A percentile compares a stretch with the other conserved stretches of the same genome.
These are phyloP conservation scores for Drosophila colorata DNA, from an alignment of 2,888 invertebrate genomes.

Conservation along the genomic window DNA sequence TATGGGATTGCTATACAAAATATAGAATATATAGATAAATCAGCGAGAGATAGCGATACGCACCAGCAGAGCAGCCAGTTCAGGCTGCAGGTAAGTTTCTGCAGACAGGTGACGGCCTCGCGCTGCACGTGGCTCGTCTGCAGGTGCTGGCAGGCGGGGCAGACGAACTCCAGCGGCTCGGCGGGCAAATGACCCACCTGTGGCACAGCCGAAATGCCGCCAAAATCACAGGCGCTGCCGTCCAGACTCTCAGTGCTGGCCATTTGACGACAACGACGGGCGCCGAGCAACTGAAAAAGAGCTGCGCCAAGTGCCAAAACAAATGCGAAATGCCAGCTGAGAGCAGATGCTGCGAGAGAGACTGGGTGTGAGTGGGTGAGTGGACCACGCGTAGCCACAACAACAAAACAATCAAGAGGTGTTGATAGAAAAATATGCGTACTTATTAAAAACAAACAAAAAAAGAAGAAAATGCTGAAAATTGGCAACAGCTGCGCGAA, in stretches of 20 bases:
- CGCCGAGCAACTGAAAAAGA: constrained; percentile 56
- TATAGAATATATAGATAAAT: background rate
- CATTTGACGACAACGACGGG: constrained; percentile 57
- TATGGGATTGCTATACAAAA: constrained; percentile 72
- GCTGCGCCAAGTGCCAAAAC: too few species aligned
- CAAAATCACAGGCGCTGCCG: constrained; percentile 57
- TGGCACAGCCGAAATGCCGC: constrained; percentile 66
- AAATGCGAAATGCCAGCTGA: background rate
- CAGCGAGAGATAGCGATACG: constrained; percentile 11
- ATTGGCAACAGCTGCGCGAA: constrained; percentile 63
- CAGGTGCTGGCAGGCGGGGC: constrained; percentile 75
- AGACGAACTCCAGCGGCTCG: constrained; percentile 71
- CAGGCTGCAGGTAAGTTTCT: constrained; percentile 66
- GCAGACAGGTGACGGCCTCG: constrained; percentile 73
- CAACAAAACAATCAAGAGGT: constrained; percentile 18
- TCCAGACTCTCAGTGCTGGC: constrained; percentile 71
- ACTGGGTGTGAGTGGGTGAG: background rate
- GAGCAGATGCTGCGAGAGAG: background rate
- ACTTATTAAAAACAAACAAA: constrained; percentile 26
- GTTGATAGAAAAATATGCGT: constrained; percentile 47
- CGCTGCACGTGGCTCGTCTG: constrained; percentile 60
- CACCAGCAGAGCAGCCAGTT: constrained; percentile 82
- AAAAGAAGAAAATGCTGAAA: constrained; percentile 31
- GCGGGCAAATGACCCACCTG: constrained; percentile 74
- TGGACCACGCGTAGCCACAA: background rate